Evolutionary conservation across 2,888 invertebrate species (phyloP).

Genomic region (Mellilla xanthometata): DNA sequence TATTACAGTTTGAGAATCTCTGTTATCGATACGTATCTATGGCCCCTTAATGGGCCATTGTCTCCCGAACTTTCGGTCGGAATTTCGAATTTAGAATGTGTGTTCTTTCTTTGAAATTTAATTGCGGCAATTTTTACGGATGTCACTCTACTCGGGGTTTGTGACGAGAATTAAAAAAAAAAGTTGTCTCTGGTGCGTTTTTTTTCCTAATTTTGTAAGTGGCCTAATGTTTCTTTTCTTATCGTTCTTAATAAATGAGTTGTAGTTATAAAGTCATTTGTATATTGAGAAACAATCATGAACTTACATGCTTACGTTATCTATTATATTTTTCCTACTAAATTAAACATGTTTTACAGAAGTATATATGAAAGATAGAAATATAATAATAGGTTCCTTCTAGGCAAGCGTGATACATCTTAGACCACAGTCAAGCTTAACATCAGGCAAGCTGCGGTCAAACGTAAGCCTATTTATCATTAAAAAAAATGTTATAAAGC

Average conservation of each 20-base stretch:
- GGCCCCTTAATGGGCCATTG: constrained; percentile 75
- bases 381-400: no score
- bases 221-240: constrained; percentile 3
- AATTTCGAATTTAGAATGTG: constrained; percentile 51
- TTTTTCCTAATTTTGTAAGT: constrained; percentile 7
- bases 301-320: no score
- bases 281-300: no score
- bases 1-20: constrained; percentile 22
- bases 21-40: constrained; percentile 72
- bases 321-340: no score
- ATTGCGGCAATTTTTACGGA: constrained; percentile 77
- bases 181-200: constrained; percentile 8
- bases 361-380: no score
- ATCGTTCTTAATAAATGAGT: constrained; percentile 4
- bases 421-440: no score
- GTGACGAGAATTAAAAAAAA: constrained; percentile 30
- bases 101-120: constrained; percentile 64
- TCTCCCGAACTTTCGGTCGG: constrained; percentile 50
- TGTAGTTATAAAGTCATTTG: neutral
- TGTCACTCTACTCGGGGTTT: constrained; percentile 53
- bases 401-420: no score
- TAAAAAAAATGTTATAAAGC: no score
- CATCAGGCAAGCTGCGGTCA: no score
- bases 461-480: no score
- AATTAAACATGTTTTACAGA: no score